phyloP scores from a whole-genome alignment of 2,113 vertebrate species.

The Orientallactaga bullata region DNA sequence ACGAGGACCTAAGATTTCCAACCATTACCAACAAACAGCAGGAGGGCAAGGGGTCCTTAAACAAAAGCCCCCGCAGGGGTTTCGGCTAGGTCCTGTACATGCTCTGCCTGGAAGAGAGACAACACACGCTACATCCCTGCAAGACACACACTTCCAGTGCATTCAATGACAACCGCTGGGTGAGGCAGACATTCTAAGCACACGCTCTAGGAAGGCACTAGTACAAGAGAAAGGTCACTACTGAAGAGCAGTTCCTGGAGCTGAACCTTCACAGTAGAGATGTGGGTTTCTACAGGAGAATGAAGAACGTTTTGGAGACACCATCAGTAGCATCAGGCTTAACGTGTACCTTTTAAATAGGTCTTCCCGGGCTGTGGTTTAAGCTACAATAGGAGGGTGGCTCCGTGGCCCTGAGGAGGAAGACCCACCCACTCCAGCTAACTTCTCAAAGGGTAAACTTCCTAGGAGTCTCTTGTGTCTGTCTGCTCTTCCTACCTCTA shows the following conservation, averaged over 20 bases:
- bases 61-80: neutral
- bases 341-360: neutral
- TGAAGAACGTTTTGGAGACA: neutral
- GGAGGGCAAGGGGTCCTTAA: neutral
- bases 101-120: neutral
- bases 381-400: neutral
- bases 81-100: neutral
- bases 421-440: neutral
- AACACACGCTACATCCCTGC: neutral
- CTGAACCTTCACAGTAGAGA: neutral
- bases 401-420: neutral
- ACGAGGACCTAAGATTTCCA: neutral
- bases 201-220: neutral
- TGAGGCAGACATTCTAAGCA: neutral
- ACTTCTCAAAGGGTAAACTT: neutral
- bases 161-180: neutral
- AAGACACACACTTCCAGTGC: neutral
- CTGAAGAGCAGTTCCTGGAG: neutral
- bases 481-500: neutral
- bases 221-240: neutral
- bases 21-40: constrained; percentile 27
- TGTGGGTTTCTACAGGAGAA: neutral
- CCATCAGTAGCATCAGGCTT: neutral
- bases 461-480: neutral
- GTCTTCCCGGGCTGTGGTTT: neutral